These are phyloP conservation scores for Sander vitreus DNA, from an alignment of 2,113 vertebrate species.

Conservation along the genomic window DNA sequence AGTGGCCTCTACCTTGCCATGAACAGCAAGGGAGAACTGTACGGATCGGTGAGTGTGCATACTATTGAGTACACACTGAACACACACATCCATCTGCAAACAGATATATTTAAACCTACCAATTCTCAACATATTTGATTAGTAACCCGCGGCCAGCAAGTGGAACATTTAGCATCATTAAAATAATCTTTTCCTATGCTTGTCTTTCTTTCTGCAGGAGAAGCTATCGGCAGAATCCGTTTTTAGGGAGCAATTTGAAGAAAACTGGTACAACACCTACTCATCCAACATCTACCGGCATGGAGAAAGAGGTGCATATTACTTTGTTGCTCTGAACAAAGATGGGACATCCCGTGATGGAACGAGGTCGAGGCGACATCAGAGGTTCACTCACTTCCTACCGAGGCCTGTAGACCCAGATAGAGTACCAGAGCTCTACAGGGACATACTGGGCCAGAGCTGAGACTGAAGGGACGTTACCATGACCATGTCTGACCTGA, in stretches of 20 bases:
- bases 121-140: neutral
- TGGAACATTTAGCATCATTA: constrained; percentile 39
- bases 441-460: constrained; percentile 97
- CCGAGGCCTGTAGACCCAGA: constrained; percentile 98
- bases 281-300: constrained; percentile 98
- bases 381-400: constrained; percentile 99
- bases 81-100: neutral
- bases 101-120: neutral
- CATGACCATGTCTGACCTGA: constrained; percentile 32
- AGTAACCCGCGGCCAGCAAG: constrained; percentile 10
- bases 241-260: constrained; percentile 98
- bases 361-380: constrained; percentile 95
- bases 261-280: constrained; percentile 99
- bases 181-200: constrained; percentile 33
- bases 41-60: constrained; percentile 92
- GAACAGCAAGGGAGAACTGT: constrained; percentile 95
- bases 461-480: constrained; percentile 79
- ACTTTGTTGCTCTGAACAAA: constrained; percentile 97
- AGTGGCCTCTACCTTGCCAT: constrained; percentile 98
- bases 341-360: constrained; percentile 95
- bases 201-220: constrained; percentile 83
- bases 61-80: neutral
- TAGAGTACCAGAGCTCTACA: constrained; percentile 97
- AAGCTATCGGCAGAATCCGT: constrained; percentile 96
- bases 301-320: constrained; percentile 93